phyloP scores from a whole-genome alignment of 1,140 invertebrate species.

The Hylaeus volcanicus region DNA sequence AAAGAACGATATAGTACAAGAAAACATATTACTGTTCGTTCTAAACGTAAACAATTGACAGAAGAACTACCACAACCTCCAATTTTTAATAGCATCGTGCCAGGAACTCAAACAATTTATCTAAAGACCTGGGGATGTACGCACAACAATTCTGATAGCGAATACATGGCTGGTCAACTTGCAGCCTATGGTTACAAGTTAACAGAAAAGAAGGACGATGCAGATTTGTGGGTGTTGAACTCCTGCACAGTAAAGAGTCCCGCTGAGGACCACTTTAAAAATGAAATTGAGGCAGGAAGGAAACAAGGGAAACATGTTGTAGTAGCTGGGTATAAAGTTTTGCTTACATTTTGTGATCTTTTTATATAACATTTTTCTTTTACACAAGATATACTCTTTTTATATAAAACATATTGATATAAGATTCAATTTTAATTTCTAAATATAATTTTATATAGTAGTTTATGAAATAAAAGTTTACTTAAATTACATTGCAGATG shows the following conservation, averaged over 20 bases:
- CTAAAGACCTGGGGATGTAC: conserved; percentile 99
- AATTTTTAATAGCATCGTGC: conserved; percentile 80
- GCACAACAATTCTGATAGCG: conserved; percentile 97
- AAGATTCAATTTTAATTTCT: too few relatives aligned
- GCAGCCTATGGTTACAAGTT: conserved; percentile 93
- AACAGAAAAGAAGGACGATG: conserved; percentile 89
- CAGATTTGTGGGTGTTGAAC: conserved; percentile 97
- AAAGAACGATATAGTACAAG: conserved; percentile 86
- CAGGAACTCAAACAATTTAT: conserved; percentile 95
- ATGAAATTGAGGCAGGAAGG: conserved; percentile 92
- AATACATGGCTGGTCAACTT: conserved; percentile 98
- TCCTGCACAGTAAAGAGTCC: conserved; percentile 99
- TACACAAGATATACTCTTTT: not conserved
- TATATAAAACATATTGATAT: too few relatives aligned
- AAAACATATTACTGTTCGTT: conserved; percentile 85
- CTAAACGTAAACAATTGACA: conserved; percentile 76
- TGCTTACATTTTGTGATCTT: not conserved
- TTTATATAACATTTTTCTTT: too few relatives aligned
- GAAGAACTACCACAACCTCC: conserved; percentile 52
- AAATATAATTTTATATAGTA: too few relatives aligned
- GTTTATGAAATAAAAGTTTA: too few relatives aligned
- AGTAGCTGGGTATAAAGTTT: conserved; percentile 91
- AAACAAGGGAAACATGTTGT: conserved; percentile 92
- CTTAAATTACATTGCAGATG: conserved; percentile 76
- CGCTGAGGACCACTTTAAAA: conserved; percentile 97